Evolutionary conservation across 2,888 invertebrate genomes (phyloP).

Genomic region (Apotomis betuletana): DNA sequence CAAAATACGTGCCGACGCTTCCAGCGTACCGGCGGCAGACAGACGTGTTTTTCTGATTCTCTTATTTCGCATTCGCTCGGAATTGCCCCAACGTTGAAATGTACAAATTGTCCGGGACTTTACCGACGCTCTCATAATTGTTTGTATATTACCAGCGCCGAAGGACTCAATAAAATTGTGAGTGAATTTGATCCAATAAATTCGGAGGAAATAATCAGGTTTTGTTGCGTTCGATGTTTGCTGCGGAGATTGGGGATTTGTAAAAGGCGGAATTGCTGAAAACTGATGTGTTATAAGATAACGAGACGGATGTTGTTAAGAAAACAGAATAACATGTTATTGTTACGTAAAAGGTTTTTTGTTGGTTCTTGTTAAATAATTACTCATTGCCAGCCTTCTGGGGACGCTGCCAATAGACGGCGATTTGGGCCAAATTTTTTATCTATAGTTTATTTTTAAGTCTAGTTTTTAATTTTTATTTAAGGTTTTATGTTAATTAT

Average conservation of each 20-base stretch:
- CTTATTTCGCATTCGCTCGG: slow-evolving; percentile 53
- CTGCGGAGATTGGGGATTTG: slow-evolving; percentile 11
- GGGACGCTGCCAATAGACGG: too few relatives aligned
- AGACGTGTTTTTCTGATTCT: slow-evolving; percentile 51
- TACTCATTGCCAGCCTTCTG: too few relatives aligned
- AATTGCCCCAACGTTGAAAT: slow-evolving; percentile 50
- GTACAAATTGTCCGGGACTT: slow-evolving; percentile 47
- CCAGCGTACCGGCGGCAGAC: slow-evolving; percentile 41
- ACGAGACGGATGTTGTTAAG: background rate
- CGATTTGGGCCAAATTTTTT: too few relatives aligned
- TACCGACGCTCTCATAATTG: slow-evolving; percentile 45
- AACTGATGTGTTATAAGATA: background rate
- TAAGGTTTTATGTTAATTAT: too few relatives aligned
- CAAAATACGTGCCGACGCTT: slow-evolving; percentile 13
- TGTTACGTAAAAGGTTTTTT: background rate
- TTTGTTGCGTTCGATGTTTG: slow-evolving; percentile 20
- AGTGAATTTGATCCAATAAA: slow-evolving; percentile 37
- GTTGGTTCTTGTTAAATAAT: background rate
- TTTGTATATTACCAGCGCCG: slow-evolving; percentile 40
- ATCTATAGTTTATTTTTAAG: too few relatives aligned
- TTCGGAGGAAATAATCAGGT: slow-evolving; percentile 16
- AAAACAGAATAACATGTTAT: background rate
- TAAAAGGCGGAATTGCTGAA: slow-evolving; percentile 1
- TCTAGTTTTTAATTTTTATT: too few relatives aligned
- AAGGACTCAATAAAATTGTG: slow-evolving; percentile 39